Conservation (phyloP, 2,113 vertebrate genomes). For the Chaetura pelagica region DNA sequence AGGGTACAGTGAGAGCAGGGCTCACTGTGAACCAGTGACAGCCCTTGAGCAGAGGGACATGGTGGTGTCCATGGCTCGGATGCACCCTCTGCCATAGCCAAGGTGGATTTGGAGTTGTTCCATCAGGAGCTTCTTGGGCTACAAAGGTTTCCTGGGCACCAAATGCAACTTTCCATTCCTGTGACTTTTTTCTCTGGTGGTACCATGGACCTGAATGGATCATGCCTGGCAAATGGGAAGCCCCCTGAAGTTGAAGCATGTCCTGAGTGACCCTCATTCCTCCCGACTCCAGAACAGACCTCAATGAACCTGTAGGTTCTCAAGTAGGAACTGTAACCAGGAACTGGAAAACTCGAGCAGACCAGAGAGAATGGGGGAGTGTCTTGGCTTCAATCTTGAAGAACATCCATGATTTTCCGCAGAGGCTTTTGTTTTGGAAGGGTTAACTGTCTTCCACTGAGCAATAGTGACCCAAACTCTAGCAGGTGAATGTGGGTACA, state of each 20-base stretch:
- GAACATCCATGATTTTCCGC: neutral
- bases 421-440: neutral
- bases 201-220: neutral
- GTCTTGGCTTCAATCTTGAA: neutral
- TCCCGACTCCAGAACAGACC: neutral
- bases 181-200: neutral
- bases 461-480: neutral
- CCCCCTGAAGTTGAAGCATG: accelerated
- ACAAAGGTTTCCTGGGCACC: neutral
- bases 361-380: neutral
- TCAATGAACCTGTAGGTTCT: neutral
- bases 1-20: neutral
- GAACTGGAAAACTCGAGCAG: neutral
- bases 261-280: neutral
- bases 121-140: neutral
- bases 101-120: neutral
- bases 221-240: neutral
- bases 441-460: neutral
- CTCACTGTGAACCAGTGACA: accelerated
- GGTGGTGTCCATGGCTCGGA: neutral
- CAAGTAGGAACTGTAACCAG: neutral
- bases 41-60: neutral
- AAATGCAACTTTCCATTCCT: neutral
- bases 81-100: neutral
- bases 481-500: accelerated